phyloP scores from a whole-genome alignment of 2,888 invertebrate species.

The Microctonus aethiopoides region DNA sequence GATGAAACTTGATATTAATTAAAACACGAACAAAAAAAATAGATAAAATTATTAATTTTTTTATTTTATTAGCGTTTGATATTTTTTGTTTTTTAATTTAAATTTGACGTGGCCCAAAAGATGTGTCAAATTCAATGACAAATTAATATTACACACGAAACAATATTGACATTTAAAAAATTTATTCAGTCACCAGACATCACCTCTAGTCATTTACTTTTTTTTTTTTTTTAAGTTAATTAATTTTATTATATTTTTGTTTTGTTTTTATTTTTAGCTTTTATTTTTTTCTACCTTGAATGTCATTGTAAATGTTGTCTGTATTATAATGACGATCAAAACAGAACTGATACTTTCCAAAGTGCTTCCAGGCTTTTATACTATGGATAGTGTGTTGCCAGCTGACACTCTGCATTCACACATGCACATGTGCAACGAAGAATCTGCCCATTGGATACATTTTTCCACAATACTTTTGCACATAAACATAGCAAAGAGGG shows the following conservation, averaged over 20 bases:
- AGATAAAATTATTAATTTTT: neutral
- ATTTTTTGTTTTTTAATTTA: too few species aligned
- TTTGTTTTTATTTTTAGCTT: neutral
- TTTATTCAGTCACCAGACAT: too few species aligned
- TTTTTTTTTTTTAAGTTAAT: neutral
- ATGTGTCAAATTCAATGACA: too few species aligned
- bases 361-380: conserved; percentile 61
- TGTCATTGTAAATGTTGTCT: conserved; percentile 53
- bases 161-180: too few species aligned
- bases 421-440: conserved; percentile 36
- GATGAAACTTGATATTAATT: neutral
- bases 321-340: conserved; percentile 54
- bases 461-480: conserved; percentile 13
- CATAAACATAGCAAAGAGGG: neutral
- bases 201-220: too few species aligned
- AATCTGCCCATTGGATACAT: conserved; percentile 8
- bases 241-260: neutral
- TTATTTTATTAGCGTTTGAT: too few species aligned
- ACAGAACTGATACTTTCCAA: conserved; percentile 62
- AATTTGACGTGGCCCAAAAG: too few species aligned
- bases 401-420: conserved; percentile 43
- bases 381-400: conserved; percentile 28
- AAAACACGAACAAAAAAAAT: neutral
- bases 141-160: too few species aligned
- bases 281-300: conserved; percentile 54